phyloP scores from a whole-genome alignment of 2,113 vertebrate genomes.

The Leptobrachium leishanense region DNA sequence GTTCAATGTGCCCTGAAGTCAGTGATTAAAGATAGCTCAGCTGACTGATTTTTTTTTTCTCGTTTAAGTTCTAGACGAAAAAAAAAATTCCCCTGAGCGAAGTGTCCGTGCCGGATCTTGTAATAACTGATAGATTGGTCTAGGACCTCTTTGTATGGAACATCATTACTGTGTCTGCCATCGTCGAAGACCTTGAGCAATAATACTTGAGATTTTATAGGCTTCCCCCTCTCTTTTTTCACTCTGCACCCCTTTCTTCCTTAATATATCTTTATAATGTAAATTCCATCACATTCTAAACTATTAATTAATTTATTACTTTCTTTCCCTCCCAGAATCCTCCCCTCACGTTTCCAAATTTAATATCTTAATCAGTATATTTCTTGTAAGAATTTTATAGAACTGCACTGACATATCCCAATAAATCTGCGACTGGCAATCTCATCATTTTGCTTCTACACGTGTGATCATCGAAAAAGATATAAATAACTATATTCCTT shows the following conservation, averaged over 20 bases:
- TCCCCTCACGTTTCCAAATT: not conserved
- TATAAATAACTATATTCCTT: not conserved
- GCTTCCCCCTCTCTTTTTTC: not conserved
- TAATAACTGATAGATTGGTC: constrained; percentile 49
- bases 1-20: constrained; percentile 81
- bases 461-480: no score
- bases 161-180: not conserved
- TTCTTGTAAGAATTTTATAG: not conserved
- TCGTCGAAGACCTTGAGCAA: not conserved
- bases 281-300: not conserved
- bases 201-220: not conserved
- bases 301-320: not conserved
- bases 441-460: not conserved
- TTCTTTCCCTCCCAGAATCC: not conserved
- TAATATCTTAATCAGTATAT: not conserved
- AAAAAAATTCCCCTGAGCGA: constrained; percentile 56
- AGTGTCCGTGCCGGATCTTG: constrained; percentile 50
- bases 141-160: not conserved
- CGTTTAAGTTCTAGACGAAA: constrained; percentile 57
- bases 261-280: constrained; percentile 14
- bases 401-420: not conserved
- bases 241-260: not conserved
- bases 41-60: constrained; percentile 56
- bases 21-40: constrained; percentile 80
- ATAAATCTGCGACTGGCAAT: not conserved